Base-by-base conservation (phyloP, 2,888 invertebrate genomes). In the Pristionchus entomophagus region DNA sequence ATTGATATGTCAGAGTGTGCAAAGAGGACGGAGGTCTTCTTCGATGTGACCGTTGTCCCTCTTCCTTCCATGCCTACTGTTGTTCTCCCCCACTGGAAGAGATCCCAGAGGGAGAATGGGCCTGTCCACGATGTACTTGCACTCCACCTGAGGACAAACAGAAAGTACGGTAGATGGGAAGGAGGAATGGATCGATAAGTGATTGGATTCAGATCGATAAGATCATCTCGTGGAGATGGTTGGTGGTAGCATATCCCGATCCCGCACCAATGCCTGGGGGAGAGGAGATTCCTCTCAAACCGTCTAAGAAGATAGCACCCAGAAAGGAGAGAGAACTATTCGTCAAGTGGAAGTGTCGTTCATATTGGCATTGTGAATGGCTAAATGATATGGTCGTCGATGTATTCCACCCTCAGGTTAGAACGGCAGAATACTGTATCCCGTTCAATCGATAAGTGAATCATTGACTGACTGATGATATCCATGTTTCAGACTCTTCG, bases 11-110 rank as follows among this genome's bases (percentile, higher is more conserved):
- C 53, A 56, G 53, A 95, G 98, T 98, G 45, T 99, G 99, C 93
- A 98, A 99, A 94, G 98, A 99, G 95, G 99, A 99, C 84, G 99
- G 99, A 35, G 99, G 99, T 95, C 99, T 99, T 86, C 98, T 99
- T 90, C 95, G 99, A 38, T 99, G 99, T 94, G 99, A 99, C 95
- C 99, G 98, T 0, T 99, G 99, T 93, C 99, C 99, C 0, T 95
- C 98, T 89, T 99, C 99, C 0, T 99, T 99, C 95, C 99, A 99
- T 94, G 95, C 99, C 94, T 99, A 99, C 56, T 99, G 99, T 94
- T 95, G 99, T 89, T 99, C 99, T 93, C 99, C 99, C 0, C 99
- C 99, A 94, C 95, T 99, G 89, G 99, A 99, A 94, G 98, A 99
- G 94, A 97, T 99, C 19, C 83, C 92, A 88, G 99, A 99, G 95